A percentile compares a stretch with the other conserved stretches of the same genome.
These are phyloP conservation scores for Lacerta bilineata DNA, from an alignment of 2,797 vertebrate genomes.

Conservation along the genomic window DNA sequence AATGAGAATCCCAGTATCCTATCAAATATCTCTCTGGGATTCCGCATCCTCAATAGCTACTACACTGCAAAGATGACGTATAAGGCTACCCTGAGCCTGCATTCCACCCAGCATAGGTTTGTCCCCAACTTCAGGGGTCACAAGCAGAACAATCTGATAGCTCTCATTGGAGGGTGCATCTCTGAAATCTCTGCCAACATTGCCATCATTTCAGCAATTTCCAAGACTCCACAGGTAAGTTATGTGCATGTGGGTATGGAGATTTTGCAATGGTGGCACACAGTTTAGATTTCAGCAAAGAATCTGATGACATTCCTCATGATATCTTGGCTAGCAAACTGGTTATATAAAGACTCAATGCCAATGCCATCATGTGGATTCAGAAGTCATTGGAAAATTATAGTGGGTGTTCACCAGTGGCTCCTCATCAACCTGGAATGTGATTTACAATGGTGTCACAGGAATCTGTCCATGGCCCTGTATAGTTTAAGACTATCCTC, in stretches of 20 bases:
- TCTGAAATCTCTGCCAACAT: background rate
- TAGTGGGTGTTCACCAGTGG: background rate
- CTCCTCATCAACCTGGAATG: background rate
- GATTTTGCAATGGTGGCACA: background rate
- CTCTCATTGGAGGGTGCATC: background rate
- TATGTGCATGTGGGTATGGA: background rate
- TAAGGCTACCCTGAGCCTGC: background rate
- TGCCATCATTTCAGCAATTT: conserved; percentile 1
- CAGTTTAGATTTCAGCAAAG: background rate
- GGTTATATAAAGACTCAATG: background rate
- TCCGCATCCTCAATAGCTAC: conserved; percentile 12
- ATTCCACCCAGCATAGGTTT: conserved; percentile 7
- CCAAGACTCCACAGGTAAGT: conserved; percentile 15
- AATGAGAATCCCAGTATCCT: background rate
- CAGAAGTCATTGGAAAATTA: background rate
- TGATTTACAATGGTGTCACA: too few species aligned
- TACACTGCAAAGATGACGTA: background rate
- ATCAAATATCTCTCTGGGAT: background rate
- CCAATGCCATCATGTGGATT: background rate
- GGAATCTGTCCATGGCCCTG: too few species aligned
- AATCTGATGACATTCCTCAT: too few species aligned
- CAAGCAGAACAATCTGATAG: background rate
- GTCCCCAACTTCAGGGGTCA: conserved; percentile 9
- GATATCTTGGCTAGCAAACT: background rate
- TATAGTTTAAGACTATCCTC: too few species aligned